A percentile compares a stretch with the other conserved stretches of the same genome.
Conservation (phyloP, 2,888 invertebrate genomes). For the Tridacna crocea region DNA sequence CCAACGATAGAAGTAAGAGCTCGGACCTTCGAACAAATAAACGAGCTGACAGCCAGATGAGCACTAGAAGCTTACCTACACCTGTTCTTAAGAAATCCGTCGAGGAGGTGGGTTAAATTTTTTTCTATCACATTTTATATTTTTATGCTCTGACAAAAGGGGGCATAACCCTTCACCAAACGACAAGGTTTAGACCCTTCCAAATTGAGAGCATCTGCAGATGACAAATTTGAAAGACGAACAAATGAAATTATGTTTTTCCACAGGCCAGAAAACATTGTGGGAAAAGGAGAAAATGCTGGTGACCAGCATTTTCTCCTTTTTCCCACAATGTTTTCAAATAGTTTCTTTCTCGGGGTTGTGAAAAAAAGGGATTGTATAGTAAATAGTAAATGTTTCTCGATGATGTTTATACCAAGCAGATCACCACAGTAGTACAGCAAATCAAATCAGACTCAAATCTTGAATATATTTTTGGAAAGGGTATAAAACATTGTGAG, state of each 20-base stretch:
- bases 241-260: background rate
- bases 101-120: constrained; percentile 61
- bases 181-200: no score
- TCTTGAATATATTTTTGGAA: no score
- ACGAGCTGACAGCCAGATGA: constrained; percentile 61
- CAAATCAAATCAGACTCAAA: no score
- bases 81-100: constrained; percentile 64
- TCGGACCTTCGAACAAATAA: constrained; percentile 55
- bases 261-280: background rate
- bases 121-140: background rate
- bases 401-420: no score
- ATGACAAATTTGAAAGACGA: no score
- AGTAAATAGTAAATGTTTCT: background rate
- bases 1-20: constrained; percentile 62
- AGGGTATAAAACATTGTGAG: no score
- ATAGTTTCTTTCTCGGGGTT: background rate
- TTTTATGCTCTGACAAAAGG: no score
- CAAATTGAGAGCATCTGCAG: no score
- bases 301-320: background rate
- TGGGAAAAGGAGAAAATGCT: background rate
- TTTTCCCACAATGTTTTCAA: background rate
- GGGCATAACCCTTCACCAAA: no score
- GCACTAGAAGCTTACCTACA: constrained; percentile 70
- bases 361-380: background rate
- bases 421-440: no score